Conservation (phyloP, 35 echinoderm and acorn worm species). For the Chiridota heheva region DNA sequence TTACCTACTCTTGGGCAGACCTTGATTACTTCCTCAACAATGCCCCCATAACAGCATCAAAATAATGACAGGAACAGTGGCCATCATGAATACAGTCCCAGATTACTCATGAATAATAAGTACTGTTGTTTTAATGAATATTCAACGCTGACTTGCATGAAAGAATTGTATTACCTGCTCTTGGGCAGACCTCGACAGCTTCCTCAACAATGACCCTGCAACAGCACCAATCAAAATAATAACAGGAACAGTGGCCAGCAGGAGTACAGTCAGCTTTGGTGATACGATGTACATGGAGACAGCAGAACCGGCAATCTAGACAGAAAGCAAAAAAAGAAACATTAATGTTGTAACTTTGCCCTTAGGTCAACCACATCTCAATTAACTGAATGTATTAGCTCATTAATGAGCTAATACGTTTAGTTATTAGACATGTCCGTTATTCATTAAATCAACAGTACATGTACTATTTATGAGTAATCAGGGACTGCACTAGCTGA, state of each 20-base stretch:
- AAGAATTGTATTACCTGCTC: conserved; percentile 95
- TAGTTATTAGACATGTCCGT: too few species aligned
- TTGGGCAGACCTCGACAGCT: conserved; percentile 65
- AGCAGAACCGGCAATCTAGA: conserved; percentile 72
- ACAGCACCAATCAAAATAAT: conserved; percentile 68
- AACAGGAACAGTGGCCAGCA: conserved; percentile 72
- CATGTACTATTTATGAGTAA: too few species aligned
- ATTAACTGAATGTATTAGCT: too few species aligned
- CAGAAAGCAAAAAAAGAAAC: background rate
- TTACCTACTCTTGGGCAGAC: conserved; percentile 85
- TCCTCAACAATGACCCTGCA: conserved; percentile 60
- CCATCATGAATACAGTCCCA: conserved; percentile 65
- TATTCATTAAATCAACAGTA: too few species aligned
- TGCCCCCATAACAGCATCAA: conserved; percentile 56
- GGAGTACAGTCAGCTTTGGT: conserved; percentile 70
- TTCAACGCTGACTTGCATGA: too few species aligned
- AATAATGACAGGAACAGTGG: conserved; percentile 76
- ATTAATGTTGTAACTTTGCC: background rate
- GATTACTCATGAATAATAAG: too few species aligned
- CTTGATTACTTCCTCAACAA: conserved; percentile 64
- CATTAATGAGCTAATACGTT: too few species aligned
- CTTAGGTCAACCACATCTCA: background rate
- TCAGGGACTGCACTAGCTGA: too few species aligned
- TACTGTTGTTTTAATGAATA: too few species aligned
- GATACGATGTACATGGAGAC: conserved; percentile 87